A percentile compares a stretch with the other conserved stretches of the same genome.
Evolutionary conservation across 92 coral and sea anemone species (phyloP).

Genomic region (Actinernus sp.): DNA sequence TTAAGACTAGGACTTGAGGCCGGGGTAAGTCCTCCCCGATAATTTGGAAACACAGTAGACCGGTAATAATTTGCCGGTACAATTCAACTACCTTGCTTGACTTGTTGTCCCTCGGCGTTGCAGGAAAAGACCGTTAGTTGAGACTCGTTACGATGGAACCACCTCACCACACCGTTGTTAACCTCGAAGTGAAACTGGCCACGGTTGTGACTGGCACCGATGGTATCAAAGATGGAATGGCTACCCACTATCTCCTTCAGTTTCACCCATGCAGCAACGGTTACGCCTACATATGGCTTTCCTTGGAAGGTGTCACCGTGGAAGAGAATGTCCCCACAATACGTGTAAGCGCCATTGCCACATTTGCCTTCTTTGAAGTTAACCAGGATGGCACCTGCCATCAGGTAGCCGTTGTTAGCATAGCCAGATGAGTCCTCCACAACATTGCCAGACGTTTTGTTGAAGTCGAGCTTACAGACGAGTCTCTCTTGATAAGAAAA

Average conservation of each 20-base stretch:
- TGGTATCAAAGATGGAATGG: slow-evolving; percentile 96
- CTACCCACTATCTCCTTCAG: slow-evolving; percentile 87
- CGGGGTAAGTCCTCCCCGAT: not conserved
- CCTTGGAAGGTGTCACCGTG: slow-evolving; percentile 99
- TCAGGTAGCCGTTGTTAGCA: slow-evolving; percentile 86
- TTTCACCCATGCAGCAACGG: slow-evolving; percentile 89
- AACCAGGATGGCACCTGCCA: slow-evolving; percentile 88
- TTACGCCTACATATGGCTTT: slow-evolving; percentile 84
- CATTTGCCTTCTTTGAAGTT: slow-evolving; percentile 89
- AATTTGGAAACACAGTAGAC: not conserved
- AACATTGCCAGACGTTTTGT: slow-evolving; percentile 64
- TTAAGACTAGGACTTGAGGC: too few relatives aligned
- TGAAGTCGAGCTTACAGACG: slow-evolving; percentile 84
- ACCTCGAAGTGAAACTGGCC: slow-evolving; percentile 98
- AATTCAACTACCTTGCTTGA: slow-evolving; percentile 65
- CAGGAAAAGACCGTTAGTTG: slow-evolving; percentile 85
- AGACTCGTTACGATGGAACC: slow-evolving; percentile 98
- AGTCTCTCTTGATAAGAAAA: too few relatives aligned
- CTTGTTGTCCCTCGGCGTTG: slow-evolving; percentile 91
- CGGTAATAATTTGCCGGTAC: not conserved
- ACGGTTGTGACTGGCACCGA: slow-evolving; percentile 89
- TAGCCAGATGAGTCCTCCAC: slow-evolving; percentile 81
- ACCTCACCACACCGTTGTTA: slow-evolving; percentile 91
- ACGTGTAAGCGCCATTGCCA: slow-evolving; percentile 94
- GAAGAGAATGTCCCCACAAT: slow-evolving; percentile 95